Conservation (phyloP, 1,140 invertebrate species). For the Daktulosphaira vitifoliae region DNA sequence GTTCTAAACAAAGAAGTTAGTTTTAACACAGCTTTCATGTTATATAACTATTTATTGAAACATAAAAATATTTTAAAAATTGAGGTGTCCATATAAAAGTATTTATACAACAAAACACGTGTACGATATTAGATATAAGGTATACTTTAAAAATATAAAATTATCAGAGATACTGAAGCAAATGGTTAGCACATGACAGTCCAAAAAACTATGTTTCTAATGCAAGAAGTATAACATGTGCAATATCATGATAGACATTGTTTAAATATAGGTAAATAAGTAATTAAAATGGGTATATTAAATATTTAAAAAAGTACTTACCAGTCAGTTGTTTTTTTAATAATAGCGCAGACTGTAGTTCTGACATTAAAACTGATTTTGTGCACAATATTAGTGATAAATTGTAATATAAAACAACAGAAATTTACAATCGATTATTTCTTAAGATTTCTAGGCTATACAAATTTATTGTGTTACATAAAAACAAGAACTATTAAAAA, state of each 20-base stretch:
- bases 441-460: too few species aligned
- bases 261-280: too few species aligned
- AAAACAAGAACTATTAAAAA: background rate
- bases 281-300: too few species aligned
- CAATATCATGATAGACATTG: too few species aligned
- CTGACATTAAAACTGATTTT: conserved; percentile 67
- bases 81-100: background rate
- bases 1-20: conserved; percentile 60
- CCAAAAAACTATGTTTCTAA: too few species aligned
- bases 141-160: too few species aligned
- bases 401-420: too few species aligned
- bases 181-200: background rate
- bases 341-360: conserved; percentile 87
- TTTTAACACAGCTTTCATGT: conserved; percentile 2
- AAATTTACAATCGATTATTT: too few species aligned
- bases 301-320: too few species aligned
- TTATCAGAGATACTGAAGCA: background rate
- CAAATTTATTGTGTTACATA: too few species aligned
- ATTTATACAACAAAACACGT: background rate
- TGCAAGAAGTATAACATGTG: too few species aligned
- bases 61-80: background rate
- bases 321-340: conserved; percentile 92
- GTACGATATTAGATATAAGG: background rate
- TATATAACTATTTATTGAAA: background rate
- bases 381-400: background rate